Conservation (phyloP, 1,140 invertebrate species). For the Drosophila saltans region DNA sequence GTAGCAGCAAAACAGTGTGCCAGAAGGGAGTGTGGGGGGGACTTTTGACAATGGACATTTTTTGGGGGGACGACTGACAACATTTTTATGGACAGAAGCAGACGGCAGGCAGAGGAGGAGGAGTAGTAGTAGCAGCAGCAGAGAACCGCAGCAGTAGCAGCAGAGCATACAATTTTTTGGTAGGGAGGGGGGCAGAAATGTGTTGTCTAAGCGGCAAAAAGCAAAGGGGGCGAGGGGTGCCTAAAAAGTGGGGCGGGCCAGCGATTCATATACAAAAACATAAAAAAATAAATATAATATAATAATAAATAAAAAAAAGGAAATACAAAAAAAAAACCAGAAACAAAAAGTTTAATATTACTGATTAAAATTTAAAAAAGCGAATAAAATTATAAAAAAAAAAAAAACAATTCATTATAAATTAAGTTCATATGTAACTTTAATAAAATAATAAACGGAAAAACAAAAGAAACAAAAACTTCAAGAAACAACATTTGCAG, state of each 20-base stretch:
- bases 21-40: slow-evolving; percentile 16
- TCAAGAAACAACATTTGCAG: slow-evolving; percentile 29
- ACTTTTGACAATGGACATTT: slow-evolving; percentile 35
- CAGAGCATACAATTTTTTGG: slow-evolving; percentile 24
- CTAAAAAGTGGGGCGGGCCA: slow-evolving; percentile 56
- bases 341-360: slow-evolving; percentile 74
- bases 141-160: background rate
- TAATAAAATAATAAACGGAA: slow-evolving; percentile 76
- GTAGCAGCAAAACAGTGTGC: slow-evolving; percentile 1
- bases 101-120: slow-evolving; percentile 11
- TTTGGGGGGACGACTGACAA: slow-evolving; percentile 21
- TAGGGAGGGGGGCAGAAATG: slow-evolving; percentile 1
- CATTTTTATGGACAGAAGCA: slow-evolving; percentile 44
- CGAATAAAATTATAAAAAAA: slow-evolving; percentile 65
- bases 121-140: background rate
- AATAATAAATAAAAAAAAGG: slow-evolving; percentile 33
- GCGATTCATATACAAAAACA: slow-evolving; percentile 60
- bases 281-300: slow-evolving; percentile 30
- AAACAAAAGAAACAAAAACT: slow-evolving; percentile 45
- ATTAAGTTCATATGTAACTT: slow-evolving; percentile 82
- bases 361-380: slow-evolving; percentile 75
- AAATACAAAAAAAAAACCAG: slow-evolving; percentile 51
- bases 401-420: slow-evolving; percentile 70
- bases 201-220: slow-evolving; percentile 8
- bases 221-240: slow-evolving; percentile 26